These are phyloP conservation scores for Cerceris ruficornis DNA, from an alignment of 2,888 invertebrate species.

Conservation along the genomic window DNA sequence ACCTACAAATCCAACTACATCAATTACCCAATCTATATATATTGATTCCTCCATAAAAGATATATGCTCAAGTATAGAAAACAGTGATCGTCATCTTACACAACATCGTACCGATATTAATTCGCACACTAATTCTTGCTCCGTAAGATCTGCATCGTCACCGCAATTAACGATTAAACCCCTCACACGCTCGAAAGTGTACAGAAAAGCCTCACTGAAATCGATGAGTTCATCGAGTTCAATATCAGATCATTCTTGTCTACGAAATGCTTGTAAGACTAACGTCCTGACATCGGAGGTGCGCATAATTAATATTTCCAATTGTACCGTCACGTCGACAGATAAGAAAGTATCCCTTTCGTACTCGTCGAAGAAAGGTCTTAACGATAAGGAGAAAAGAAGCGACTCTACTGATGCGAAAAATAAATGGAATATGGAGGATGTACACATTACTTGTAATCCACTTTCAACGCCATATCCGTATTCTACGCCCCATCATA, in stretches of 20 bases:
- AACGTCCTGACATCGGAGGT: conserved; percentile 35
- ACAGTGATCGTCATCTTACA: conserved; percentile 18
- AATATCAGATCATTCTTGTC: conserved; percentile 21
- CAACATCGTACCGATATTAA: conserved; percentile 40
- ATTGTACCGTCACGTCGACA: conserved; percentile 46
- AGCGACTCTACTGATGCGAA: conserved; percentile 43
- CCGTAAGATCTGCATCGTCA: conserved; percentile 74
- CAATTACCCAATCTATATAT: conserved; percentile 27
- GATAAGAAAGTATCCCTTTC: conserved; percentile 35
- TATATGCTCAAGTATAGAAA: conserved; percentile 26
- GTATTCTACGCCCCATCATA: conserved; percentile 74
- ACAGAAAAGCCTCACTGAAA: conserved; percentile 77
- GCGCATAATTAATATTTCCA: conserved; percentile 63
- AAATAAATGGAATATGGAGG: conserved; percentile 67
- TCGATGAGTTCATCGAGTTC: conserved; percentile 39
- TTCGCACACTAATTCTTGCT: conserved; percentile 48
- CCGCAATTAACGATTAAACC: conserved; percentile 72
- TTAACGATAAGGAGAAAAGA: conserved; percentile 4
- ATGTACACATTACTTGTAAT: conserved; percentile 75
- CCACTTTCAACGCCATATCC: conserved; percentile 76
- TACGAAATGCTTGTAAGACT: conserved; percentile 28
- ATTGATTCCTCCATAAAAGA: conserved; percentile 21
- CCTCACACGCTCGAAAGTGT: conserved; percentile 74
- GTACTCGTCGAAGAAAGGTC: conserved; percentile 14
- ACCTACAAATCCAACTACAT: conserved; percentile 22